Conservation (phyloP, 30 jellyfish, hydroid and myxozoan species). For the Haliclystus octoradiatus region DNA sequence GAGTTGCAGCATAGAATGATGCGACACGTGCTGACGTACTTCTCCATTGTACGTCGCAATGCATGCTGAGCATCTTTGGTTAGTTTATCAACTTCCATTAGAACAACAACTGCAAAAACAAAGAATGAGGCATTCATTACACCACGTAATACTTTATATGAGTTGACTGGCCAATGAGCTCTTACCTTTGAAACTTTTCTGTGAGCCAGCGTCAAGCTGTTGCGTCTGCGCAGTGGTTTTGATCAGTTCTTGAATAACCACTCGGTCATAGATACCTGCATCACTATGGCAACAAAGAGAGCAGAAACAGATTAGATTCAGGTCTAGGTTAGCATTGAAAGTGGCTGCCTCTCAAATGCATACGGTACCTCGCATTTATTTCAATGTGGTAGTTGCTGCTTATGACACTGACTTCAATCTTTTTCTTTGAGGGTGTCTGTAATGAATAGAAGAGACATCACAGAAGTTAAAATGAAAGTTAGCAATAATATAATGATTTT, state of each 20-base stretch:
- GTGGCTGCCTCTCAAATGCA: no score
- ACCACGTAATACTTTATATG: no score
- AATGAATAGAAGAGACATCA: neutral
- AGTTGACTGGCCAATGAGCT: no score
- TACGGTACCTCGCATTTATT: slow-evolving; percentile 89
- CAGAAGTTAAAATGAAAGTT: neutral
- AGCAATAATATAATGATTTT: neutral
- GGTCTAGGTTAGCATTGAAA: no score
- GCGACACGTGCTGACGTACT: slow-evolving; percentile 90
- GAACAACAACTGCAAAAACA: slow-evolving; percentile 56
- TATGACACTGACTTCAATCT: slow-evolving; percentile 79
- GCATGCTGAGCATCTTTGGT: slow-evolving; percentile 99
- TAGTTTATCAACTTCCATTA: slow-evolving; percentile 88
- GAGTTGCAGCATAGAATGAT: slow-evolving; percentile 81
- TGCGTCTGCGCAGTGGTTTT: slow-evolving; percentile 90
- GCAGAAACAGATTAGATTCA: no score
- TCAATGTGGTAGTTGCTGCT: slow-evolving; percentile 95
- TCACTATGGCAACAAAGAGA: slow-evolving; percentile 42
- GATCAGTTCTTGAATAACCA: slow-evolving; percentile 91
- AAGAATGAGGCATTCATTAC: no score
- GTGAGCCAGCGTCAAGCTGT: slow-evolving; percentile 87
- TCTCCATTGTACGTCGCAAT: slow-evolving; percentile 97
- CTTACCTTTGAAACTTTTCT: slow-evolving; percentile 96
- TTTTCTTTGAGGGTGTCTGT: slow-evolving; percentile 62
- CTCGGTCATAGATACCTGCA: slow-evolving; percentile 98